Evolutionary conservation across 2,888 invertebrate species (phyloP), one percentile per base, ranked within the genome.

Genomic region (Drosophila tanythrix): DNA sequence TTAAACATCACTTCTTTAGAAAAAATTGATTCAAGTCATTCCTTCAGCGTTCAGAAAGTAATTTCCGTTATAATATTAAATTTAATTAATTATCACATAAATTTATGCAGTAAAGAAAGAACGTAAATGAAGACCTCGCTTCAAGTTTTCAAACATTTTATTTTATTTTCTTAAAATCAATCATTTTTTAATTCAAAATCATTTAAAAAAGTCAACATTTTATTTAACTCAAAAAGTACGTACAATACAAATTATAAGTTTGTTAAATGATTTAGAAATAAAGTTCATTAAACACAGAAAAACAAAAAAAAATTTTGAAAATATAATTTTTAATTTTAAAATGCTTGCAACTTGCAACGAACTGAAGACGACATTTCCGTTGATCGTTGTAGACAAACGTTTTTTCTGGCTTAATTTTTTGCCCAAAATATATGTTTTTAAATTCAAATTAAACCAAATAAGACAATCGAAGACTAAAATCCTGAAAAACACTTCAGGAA

Each of bases 221-320:
- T 7, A 15, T 21, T 46, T 46, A 21, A 46, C 7, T 46, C 3
- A 2, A 46, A 13, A 13, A 21, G 21, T 5, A 40, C 15, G 0
- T 40, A 1, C 3, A 8, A 21, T 2, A 43, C 43, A 6, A 21
- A 43, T 21, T 43, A 7, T 21, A 1, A 13, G 13, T 21, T 21
- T 43, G 3, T 6, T 43, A 43, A 43, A 21, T 43, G 21, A 43
- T n/a, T 40, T 40, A 2, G n/a, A n/a, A n/a, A 40, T n/a, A 40
- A 40, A 40, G n/a, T n/a, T 8, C 8, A 40, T 40, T 40, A 1
- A 10, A 1, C n/a, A 40, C 3, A 40, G n/a, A n/a, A 40, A n/a
- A 3, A 8, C 18, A 0, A 8, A 1, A n/a, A n/a, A n/a, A n/a
- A n/a, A 0, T 3, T 10, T n/a, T 40, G 10, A 40, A 40, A n/a